Evolutionary conservation across 2,888 invertebrate genomes (phyloP).

Genomic region (Digitonthophagus gazella): DNA sequence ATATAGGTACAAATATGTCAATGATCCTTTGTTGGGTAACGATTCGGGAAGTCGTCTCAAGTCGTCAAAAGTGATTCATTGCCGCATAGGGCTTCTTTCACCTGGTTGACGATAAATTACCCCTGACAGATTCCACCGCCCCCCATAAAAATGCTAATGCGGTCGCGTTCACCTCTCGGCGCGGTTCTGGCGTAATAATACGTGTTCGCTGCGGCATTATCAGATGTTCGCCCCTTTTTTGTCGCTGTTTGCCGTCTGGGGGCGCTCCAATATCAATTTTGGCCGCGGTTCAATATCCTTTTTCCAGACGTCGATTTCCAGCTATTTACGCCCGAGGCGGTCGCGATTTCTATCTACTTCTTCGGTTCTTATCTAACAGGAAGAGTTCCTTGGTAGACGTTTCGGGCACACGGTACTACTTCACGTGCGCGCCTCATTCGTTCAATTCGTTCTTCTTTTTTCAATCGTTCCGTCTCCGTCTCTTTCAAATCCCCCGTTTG

Average conservation of each 20-base stretch:
- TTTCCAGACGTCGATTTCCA: background rate
- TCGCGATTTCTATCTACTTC: background rate
- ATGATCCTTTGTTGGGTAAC: too few relatives aligned
- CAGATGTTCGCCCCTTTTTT: background rate
- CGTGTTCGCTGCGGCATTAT: background rate
- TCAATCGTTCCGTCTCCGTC: background rate
- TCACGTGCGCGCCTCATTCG: background rate
- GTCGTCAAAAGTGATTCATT: background rate
- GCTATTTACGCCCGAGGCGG: background rate
- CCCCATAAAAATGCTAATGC: background rate
- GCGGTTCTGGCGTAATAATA: background rate
- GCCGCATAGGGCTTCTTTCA: background rate
- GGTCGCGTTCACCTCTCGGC: background rate
- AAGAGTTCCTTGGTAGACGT: background rate
- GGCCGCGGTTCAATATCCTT: background rate
- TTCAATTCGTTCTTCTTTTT: background rate
- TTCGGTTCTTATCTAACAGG: background rate
- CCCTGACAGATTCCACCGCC: background rate
- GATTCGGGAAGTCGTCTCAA: too few relatives aligned
- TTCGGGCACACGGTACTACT: too few relatives aligned
- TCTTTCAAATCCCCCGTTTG: too few relatives aligned
- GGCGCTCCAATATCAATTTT: background rate
- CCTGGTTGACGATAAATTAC: background rate
- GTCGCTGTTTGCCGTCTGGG: background rate
- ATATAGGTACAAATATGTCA: too few relatives aligned